Base-by-base conservation (phyloP, 2,113 vertebrate genomes). In the Antigone vipio region DNA sequence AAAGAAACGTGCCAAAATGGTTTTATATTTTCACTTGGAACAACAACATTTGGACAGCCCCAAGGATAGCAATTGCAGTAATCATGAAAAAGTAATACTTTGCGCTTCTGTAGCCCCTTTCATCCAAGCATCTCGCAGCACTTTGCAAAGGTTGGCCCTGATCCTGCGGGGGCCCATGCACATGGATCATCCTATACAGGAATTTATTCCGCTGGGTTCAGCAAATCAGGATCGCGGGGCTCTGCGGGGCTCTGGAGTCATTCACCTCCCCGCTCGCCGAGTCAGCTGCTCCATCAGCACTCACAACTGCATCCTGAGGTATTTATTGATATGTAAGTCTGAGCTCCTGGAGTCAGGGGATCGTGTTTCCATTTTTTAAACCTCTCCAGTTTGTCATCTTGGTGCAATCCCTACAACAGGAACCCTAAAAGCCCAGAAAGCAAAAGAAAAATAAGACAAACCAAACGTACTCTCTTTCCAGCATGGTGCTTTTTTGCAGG, bases 31-130 rank as follows among this genome's bases (percentile, higher is more conserved):
- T 91, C 62, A 62, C 81, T 94, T 85, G 86, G 88, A 96, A 95
- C 85, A 66, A 83, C 91, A 77, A 68, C 71, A 71, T 77, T 96
- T 96, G 90, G 93, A 89, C 83, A 86, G 88, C 92, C 88, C 83
- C 68, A 81, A 95, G 67, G 88, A 93, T 64, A 72, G 81, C 78
- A 87, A 79, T 23, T 86, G 87, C 84, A 88, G 88, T 34, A 72
- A 88, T 94, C 92, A 96, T 92, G 88, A 96, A 93, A 96, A 94
- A 96, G 88, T 95, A 96, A 90, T 93, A 93, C 88, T 96, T 81
- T 72, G 90, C 2, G 1, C 83, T 96, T 94, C 90, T 88, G 80
- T 69, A 47, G 73, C 71, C 58, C 82, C 74, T 95, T 85, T 63
- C 89, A 79, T 73, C 95, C 95, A 79, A 71, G 71, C 87, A 88